Conservation (phyloP, 92 coral and sea anemone genomes). For the Scolanthus callimorphus region DNA sequence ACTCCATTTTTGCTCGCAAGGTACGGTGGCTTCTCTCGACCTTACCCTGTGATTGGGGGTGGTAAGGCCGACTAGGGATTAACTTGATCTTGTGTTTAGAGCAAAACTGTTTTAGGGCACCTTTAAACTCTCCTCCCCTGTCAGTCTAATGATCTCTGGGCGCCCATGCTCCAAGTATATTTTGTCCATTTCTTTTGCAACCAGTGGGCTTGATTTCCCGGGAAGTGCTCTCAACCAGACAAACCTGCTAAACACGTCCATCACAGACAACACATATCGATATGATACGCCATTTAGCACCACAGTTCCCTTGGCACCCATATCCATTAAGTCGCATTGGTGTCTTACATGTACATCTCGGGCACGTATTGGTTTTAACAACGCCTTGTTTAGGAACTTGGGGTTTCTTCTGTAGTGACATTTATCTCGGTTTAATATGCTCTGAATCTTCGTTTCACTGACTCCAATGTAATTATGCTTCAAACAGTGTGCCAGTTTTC, state of each 20-base stretch:
- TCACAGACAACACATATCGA: slow-evolving; percentile 34
- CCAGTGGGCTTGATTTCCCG: slow-evolving; percentile 29
- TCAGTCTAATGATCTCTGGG: slow-evolving; percentile 23
- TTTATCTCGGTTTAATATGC: too few relatives aligned
- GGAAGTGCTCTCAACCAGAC: slow-evolving; percentile 24
- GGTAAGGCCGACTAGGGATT: slow-evolving; percentile 28
- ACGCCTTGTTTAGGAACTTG: too few relatives aligned
- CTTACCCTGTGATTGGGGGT: slow-evolving; percentile 51
- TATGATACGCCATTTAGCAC: too few relatives aligned
- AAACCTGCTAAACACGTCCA: slow-evolving; percentile 34
- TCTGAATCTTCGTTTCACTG: too few relatives aligned
- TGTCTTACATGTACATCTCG: too few relatives aligned
- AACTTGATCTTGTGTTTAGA: slow-evolving; percentile 12
- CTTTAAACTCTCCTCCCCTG: slow-evolving; percentile 20
- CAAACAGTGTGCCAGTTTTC: too few relatives aligned
- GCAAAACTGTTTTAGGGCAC: slow-evolving; percentile 12
- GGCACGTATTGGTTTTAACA: too few relatives aligned
- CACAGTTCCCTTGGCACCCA: too few relatives aligned
- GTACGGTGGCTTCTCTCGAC: slow-evolving; percentile 40
- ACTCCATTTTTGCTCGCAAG: slow-evolving; percentile 20
- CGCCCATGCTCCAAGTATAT: slow-evolving; percentile 11
- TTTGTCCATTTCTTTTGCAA: too few relatives aligned
- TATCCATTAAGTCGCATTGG: too few relatives aligned
- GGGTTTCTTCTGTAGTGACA: too few relatives aligned
- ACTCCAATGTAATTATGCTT: too few relatives aligned